Percentiles rank a stretch among this genome's conserved stretches.
phyloP scores from a whole-genome alignment of 2,888 invertebrate genomes.

The Apotomis turbidana region DNA sequence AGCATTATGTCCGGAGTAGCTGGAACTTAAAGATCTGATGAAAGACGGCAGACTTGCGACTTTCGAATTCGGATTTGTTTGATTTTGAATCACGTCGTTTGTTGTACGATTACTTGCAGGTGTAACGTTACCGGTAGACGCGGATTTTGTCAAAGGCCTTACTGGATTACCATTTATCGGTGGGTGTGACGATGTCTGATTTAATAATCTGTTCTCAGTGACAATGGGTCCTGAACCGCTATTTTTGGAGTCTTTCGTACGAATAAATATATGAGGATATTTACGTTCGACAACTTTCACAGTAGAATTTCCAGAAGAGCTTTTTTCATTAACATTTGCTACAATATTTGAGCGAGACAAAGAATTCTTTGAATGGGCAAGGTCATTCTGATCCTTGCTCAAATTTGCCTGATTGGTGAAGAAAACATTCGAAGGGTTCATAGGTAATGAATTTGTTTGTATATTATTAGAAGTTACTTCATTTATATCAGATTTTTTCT shows the following conservation, averaged over 20 bases:
- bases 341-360: background rate
- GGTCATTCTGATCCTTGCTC: background rate
- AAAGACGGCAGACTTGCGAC: background rate
- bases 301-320: background rate
- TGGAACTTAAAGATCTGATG: background rate
- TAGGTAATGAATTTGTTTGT: background rate
- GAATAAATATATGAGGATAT: background rate
- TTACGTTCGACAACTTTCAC: slow-evolving; percentile 1
- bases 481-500: background rate
- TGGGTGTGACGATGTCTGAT: background rate
- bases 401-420: background rate
- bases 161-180: background rate
- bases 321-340: background rate
- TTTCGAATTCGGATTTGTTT: background rate
- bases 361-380: background rate
- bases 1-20: slow-evolving; percentile 19
- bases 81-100: background rate
- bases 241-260: background rate
- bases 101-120: background rate
- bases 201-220: background rate
- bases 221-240: background rate
- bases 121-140: background rate
- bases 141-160: background rate
- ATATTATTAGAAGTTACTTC: background rate
- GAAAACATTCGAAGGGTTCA: background rate